These are phyloP conservation scores for Dicranocentrus wangi DNA, from an alignment of 2,888 invertebrate genomes.

Conservation along the genomic window DNA sequence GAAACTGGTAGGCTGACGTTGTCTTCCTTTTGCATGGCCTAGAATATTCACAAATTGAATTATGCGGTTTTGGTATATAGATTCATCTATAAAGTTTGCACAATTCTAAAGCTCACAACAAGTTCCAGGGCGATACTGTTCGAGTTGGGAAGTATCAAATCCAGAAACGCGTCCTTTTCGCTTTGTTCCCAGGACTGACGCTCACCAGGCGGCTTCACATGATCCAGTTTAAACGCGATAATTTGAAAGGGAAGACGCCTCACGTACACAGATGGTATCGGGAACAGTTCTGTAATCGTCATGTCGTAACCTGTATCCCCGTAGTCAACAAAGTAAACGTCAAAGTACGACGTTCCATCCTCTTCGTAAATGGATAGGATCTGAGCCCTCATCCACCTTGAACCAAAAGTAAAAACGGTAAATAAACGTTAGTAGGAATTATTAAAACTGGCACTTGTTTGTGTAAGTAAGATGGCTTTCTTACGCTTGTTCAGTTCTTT, in stretches of 20 bases:
- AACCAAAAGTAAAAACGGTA: neutral
- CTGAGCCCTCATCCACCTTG: slow-evolving; percentile 49
- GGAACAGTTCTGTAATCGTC: slow-evolving; percentile 44
- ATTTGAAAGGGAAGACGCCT: slow-evolving; percentile 63
- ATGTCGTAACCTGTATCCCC: slow-evolving; percentile 38
- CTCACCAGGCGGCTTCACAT: slow-evolving; percentile 41
- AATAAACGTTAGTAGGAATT: too few relatives aligned
- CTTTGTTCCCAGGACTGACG: slow-evolving; percentile 22
- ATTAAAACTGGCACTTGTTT: neutral
- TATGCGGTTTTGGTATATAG: too few relatives aligned
- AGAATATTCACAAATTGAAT: neutral
- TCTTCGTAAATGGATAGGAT: slow-evolving; percentile 13
- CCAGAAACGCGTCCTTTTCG: slow-evolving; percentile 31
- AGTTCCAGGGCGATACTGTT: slow-evolving; percentile 22
- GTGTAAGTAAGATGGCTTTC: neutral
- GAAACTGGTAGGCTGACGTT: neutral
- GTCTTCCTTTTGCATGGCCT: slow-evolving; percentile 32
- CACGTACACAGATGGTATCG: slow-evolving; percentile 50
- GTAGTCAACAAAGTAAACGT: slow-evolving; percentile 62
- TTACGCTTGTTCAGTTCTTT: slow-evolving; percentile 17
- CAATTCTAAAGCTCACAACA: neutral
- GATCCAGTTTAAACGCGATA: slow-evolving; percentile 55
- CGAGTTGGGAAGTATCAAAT: slow-evolving; percentile 33
- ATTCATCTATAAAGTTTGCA: neutral
- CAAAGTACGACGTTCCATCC: slow-evolving; percentile 13